These are phyloP conservation scores for Barnardius zonarius DNA, from an alignment of 2,113 vertebrate genomes.

Conservation along the genomic window DNA sequence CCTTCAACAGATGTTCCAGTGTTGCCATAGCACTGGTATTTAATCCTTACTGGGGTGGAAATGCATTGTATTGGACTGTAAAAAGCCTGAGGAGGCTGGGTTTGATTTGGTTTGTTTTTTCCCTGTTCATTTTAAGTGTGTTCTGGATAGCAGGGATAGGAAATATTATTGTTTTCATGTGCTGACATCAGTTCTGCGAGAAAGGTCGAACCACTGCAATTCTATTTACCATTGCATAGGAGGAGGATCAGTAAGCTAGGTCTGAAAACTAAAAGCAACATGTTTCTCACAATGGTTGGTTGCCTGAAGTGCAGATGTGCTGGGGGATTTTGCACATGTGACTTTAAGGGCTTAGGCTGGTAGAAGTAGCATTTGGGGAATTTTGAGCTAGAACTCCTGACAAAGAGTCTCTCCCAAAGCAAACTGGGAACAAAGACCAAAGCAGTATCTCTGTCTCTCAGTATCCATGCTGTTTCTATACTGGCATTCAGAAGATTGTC, in stretches of 20 bases:
- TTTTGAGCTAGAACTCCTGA: not conserved
- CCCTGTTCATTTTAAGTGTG: not conserved
- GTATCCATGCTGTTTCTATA: not conserved
- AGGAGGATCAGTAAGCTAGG: not conserved
- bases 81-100: not conserved
- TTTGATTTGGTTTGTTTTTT: not conserved
- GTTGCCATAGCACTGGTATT: not conserved
- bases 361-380: not conserved
- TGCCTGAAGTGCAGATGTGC: not conserved
- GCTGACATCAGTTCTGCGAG: constrained; percentile 31
- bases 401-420: not conserved
- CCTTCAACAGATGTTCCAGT: not conserved
- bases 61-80: not conserved
- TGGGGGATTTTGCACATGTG: not conserved
- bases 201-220: constrained; percentile 58
- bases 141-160: constrained; percentile 20
- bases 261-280: not conserved
- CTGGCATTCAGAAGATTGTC: not conserved
- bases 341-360: not conserved
- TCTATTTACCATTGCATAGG: constrained; percentile 5
- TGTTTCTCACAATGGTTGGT: not conserved
- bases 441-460: not conserved
- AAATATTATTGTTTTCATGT: constrained; percentile 27
- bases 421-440: not conserved
- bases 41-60: not conserved